Base-by-base conservation (phyloP, 2,113 vertebrate species). In the Proteles cristata region DNA sequence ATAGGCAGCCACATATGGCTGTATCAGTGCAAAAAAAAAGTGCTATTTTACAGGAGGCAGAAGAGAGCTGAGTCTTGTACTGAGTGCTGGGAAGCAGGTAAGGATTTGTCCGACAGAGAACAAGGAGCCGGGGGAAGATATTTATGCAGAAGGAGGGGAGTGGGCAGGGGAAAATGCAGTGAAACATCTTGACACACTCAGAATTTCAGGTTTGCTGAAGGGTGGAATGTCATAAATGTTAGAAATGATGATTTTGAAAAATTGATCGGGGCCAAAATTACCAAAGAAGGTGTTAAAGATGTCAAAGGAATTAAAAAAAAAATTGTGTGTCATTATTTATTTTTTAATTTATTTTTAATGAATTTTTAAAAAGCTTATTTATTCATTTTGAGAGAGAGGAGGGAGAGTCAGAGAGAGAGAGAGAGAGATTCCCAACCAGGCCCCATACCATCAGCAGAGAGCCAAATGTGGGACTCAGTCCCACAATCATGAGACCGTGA, bases 321-420 rank as follows among this genome's bases (percentile, higher is more conserved):
- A 50, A 1, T 50, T 50, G 50, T 55, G 53, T 55, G 53, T 55
- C 53, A 45, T 16, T 65, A 19, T 43, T 35, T 73, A n/a, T 25
- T 90, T 86, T 86, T 91, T 26, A 33, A 92, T 61, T 23, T 25
- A 61, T 61, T 61, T 61, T 61, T 61, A 61, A 61, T 61, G 58
- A 61, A 21, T 61, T 61, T 61, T 23, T 61, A 61, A 23, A 23
- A 61, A 61, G 21, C 17, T 61, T 23, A 61, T 61, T 61, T 61
- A 61, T 61, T 61, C 58, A 61, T 61, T 61, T 61, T 23, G 58
- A 61, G 58, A 61, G 58, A 58, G 55, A 58, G 55, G 55, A 55
- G 17, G 17, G 53, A 19, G 53, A 55, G 55, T 17, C 19, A 58
- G 58, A 58, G 55, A 58, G 58, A 61, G 21, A 21, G 21, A 61